phyloP scores from a whole-genome alignment of 2,113 vertebrate genomes.

The Irena cyanogastra region DNA sequence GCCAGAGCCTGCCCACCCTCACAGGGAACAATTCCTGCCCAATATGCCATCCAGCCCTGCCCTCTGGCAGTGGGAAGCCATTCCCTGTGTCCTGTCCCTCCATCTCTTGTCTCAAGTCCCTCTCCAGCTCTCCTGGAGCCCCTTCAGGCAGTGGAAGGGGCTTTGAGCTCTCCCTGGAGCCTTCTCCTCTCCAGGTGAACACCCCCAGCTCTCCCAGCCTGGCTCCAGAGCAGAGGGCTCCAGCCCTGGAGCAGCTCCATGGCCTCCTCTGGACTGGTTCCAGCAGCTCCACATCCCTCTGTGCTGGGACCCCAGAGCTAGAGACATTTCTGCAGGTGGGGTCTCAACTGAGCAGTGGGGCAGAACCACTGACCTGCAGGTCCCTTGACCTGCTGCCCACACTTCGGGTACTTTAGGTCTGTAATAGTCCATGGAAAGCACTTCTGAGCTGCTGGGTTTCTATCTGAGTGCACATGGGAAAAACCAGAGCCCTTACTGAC shows the following conservation, averaged over 20 bases:
- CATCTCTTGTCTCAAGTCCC: neutral
- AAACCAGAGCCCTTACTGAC: neutral
- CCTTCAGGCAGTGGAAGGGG: fast-evolving
- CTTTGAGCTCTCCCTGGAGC: neutral
- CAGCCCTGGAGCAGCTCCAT: fast-evolving
- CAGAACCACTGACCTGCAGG: neutral
- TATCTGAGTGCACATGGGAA: neutral
- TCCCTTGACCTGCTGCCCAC: neutral
- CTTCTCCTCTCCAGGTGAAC: neutral
- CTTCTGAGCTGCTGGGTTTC: neutral
- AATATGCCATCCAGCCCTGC: neutral
- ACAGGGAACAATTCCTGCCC: neutral
- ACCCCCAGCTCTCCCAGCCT: neutral
- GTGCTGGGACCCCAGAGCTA: neutral
- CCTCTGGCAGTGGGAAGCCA: neutral
- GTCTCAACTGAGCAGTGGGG: neutral
- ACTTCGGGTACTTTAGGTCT: neutral
- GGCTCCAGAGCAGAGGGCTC: neutral
- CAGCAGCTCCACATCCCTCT: neutral
- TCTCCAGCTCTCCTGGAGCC: neutral
- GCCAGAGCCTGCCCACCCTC: neutral
- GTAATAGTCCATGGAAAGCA: neutral
- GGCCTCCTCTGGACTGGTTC: neutral
- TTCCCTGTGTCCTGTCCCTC: neutral
- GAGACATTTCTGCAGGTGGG: neutral